These are phyloP conservation scores for Meloe dianella DNA, from an alignment of 2,888 invertebrate genomes.

Conservation along the genomic window DNA sequence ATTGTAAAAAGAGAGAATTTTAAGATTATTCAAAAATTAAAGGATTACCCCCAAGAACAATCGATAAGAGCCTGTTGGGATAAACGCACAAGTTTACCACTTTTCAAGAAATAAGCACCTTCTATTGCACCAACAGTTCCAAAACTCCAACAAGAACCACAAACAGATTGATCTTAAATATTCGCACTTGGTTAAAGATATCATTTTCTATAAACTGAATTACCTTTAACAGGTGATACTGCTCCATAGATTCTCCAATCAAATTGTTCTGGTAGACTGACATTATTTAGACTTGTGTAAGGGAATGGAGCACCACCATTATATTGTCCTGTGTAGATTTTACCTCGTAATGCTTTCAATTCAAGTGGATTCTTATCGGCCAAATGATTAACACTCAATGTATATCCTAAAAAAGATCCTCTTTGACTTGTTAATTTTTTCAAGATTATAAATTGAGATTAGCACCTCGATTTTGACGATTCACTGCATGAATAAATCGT, in stretches of 20 bases:
- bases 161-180: constrained; percentile 93
- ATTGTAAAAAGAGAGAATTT: neutral
- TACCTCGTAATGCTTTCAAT: constrained; percentile 75
- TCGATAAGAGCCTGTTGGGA: constrained; percentile 95
- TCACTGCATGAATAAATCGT: constrained; percentile 63
- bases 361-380: constrained; percentile 83
- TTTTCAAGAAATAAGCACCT: constrained; percentile 86
- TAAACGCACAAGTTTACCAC: constrained; percentile 78
- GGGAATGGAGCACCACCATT: constrained; percentile 85
- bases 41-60: constrained; percentile 94
- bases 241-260: constrained; percentile 95
- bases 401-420: constrained; percentile 64
- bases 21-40: too few species aligned
- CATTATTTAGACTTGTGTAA: constrained; percentile 63
- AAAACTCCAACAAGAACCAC: constrained; percentile 98
- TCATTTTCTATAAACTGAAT: neutral
- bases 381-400: constrained; percentile 83
- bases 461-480: constrained; percentile 52
- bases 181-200: constrained; percentile 16
- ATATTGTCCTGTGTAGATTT: constrained; percentile 65
- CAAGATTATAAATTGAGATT: neutral
- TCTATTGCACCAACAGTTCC: constrained; percentile 93
- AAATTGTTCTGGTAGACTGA: constrained; percentile 73
- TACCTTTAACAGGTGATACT: constrained; percentile 92
- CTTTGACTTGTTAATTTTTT: neutral